Evolutionary conservation across 1,140 invertebrate species (phyloP).

Genomic region (Apis laboriosa): DNA sequence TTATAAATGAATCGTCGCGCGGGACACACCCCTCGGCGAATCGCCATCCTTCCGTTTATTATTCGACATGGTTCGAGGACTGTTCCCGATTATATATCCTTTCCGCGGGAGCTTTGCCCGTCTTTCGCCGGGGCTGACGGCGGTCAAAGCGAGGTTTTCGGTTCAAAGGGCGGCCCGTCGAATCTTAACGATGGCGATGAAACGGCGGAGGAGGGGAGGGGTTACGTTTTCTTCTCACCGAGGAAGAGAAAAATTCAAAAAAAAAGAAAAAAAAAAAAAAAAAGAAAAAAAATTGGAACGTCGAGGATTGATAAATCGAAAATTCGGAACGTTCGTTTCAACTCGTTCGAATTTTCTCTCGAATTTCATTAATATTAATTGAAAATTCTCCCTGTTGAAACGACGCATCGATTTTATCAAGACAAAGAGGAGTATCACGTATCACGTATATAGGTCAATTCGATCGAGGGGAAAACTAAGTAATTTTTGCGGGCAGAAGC

Average conservation of each 20-base stretch:
- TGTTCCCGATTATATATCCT: constrained; percentile 36
- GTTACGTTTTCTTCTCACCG: not conserved
- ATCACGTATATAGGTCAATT: constrained; percentile 51
- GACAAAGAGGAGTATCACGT: not conserved
- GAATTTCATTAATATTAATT: no score
- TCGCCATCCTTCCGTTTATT: constrained; percentile 63
- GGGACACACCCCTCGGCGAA: constrained; percentile 66
- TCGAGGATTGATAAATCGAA: no score
- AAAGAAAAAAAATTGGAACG: no score
- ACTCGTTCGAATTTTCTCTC: no score
- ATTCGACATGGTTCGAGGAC: constrained; percentile 50
- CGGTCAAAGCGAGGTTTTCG: not conserved
- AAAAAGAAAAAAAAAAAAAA: no score
- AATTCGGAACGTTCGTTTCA: no score
- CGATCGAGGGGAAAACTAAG: not conserved
- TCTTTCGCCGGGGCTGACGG: not conserved
- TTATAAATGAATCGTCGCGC: constrained; percentile 70
- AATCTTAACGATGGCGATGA: not conserved
- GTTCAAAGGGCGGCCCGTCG: not conserved
- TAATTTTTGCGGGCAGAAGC: constrained; percentile 24
- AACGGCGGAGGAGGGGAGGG: not conserved
- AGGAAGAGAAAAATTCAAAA: not conserved
- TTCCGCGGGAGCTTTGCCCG: constrained; percentile 2
- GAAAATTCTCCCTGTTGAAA: no score
- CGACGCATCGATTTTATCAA: not conserved